A percentile compares a stretch with the other conserved stretches of the same genome.
Conservation (phyloP, 2,888 invertebrate species). For the Oasisia sp. region DNA sequence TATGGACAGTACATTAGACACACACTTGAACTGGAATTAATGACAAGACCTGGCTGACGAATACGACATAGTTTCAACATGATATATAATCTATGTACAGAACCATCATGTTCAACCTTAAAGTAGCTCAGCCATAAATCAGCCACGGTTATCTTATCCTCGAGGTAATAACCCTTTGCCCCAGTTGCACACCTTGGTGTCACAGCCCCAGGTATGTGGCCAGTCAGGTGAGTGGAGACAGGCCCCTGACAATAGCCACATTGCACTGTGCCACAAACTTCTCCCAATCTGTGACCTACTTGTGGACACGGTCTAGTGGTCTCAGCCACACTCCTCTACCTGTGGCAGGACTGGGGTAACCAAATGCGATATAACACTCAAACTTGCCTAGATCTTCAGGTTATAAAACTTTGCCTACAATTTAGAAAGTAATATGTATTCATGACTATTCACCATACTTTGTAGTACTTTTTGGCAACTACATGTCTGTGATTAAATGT, state of each 20-base stretch:
- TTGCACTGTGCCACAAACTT: background rate
- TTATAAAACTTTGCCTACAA: background rate
- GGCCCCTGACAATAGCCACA: background rate
- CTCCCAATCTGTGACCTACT: background rate
- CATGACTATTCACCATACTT: background rate
- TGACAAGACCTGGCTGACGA: background rate
- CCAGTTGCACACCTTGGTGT: background rate
- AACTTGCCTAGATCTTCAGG: background rate
- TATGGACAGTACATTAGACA: background rate
- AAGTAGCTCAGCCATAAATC: slow-evolving; percentile 10
- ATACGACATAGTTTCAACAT: background rate
- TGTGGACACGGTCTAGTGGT: background rate
- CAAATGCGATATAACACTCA: background rate
- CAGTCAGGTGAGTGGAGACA: background rate
- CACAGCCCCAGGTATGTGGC: background rate
- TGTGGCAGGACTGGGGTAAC: background rate
- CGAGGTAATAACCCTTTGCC: background rate
- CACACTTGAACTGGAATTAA: background rate
- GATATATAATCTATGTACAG: slow-evolving; percentile 2
- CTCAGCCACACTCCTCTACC: background rate
- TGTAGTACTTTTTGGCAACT: too few species aligned
- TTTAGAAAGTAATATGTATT: background rate
- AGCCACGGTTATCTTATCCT: background rate
- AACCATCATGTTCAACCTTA: background rate
- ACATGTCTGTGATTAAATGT: background rate